These are phyloP conservation scores for Calosoma granatense DNA, from an alignment of 1,140 invertebrate genomes.

Conservation along the genomic window DNA sequence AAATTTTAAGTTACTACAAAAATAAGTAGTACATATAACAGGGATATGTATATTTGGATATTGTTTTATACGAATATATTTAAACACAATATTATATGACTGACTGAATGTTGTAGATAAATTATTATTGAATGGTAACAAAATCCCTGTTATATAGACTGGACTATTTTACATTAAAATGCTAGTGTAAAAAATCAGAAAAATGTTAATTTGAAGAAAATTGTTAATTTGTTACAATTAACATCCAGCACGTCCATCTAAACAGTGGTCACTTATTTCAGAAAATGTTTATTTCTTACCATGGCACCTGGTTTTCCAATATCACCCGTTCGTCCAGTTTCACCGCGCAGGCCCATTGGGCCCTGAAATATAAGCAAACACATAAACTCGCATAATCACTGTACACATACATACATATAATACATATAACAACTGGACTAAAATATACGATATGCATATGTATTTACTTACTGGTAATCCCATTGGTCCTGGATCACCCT, in stretches of 20 bases:
- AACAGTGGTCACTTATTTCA: constrained; percentile 13
- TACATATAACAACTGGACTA: neutral
- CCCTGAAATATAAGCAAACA: constrained; percentile 55
- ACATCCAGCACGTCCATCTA: constrained; percentile 6
- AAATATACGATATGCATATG: neutral
- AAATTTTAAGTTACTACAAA: neutral
- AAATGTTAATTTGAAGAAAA: neutral
- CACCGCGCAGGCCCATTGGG: constrained; percentile 79
- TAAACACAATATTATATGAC: neutral
- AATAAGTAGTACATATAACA: neutral
- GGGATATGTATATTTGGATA: neutral
- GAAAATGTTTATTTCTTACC: constrained; percentile 48
- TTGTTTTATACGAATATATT: neutral
- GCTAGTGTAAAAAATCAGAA: neutral
- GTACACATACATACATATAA: neutral
- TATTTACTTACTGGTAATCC: constrained; percentile 77
- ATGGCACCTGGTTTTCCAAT: constrained; percentile 63
- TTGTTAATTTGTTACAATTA: constrained; percentile 10
- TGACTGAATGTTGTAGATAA: neutral
- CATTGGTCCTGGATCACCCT: constrained; percentile 88
- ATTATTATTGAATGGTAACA: neutral
- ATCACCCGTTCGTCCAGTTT: constrained; percentile 61
- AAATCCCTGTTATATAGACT: neutral
- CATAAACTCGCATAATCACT: neutral
- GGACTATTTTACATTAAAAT: neutral